Conservation (phyloP, 2,113 vertebrate genomes). For the Saimiri boliviensis region DNA sequence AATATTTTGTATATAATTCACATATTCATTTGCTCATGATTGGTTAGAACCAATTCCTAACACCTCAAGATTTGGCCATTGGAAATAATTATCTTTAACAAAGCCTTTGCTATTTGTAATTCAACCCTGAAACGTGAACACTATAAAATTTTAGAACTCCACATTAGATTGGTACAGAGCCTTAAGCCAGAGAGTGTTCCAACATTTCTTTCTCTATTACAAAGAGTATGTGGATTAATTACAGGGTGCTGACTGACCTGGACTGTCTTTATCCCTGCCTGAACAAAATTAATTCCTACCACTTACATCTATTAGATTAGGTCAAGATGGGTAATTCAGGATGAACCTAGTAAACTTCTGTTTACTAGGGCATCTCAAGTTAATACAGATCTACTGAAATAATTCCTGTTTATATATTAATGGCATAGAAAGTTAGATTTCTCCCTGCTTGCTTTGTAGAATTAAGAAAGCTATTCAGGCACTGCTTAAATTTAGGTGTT, state of each 20-base stretch:
- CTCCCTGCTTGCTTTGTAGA: background rate
- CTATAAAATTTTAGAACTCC: slow-evolving; percentile 45
- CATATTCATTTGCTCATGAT: background rate
- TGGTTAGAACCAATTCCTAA: slow-evolving; percentile 35
- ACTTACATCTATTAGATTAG: slow-evolving; percentile 79
- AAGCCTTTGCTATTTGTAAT: slow-evolving; percentile 56
- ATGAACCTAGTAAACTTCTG: slow-evolving; percentile 57
- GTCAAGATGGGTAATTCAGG: slow-evolving; percentile 67
- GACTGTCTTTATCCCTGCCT: slow-evolving; percentile 77
- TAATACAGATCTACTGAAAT: slow-evolving; percentile 1
- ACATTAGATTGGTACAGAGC: slow-evolving; percentile 28
- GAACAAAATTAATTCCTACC: slow-evolving; percentile 81
- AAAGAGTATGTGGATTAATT: slow-evolving; percentile 77
- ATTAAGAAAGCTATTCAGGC: background rate
- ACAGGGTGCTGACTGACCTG: slow-evolving; percentile 78
- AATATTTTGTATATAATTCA: slow-evolving; percentile 1
- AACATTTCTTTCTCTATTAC: slow-evolving; percentile 43
- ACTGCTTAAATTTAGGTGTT: background rate
- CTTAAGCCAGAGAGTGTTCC: slow-evolving; percentile 27
- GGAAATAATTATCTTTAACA: slow-evolving; percentile 53
- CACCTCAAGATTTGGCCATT: slow-evolving; percentile 7
- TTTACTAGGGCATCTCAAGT: slow-evolving; percentile 24
- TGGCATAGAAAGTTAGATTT: background rate
- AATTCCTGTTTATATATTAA: background rate
- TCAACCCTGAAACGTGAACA: slow-evolving; percentile 63